Evolutionary conservation across 2,888 invertebrate genomes (phyloP), one percentile per base, ranked within the genome.

Genomic region (Gisinianus flammeolus): DNA sequence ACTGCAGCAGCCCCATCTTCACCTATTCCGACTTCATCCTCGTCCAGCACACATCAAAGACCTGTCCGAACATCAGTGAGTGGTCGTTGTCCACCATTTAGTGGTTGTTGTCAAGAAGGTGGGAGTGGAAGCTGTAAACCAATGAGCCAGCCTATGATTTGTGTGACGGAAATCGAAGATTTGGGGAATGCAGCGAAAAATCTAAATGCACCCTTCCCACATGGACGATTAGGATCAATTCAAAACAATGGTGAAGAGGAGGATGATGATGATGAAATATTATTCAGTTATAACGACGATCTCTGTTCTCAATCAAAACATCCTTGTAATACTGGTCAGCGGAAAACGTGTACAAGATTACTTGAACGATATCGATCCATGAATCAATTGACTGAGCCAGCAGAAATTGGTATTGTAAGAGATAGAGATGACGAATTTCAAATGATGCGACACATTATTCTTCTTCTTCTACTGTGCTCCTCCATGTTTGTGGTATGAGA

Each of bases 401-500:
- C 86, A 67, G 85, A 85, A 80, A 84, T 82, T 30, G 83, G 83
- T 1, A 85, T 85, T 56, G 85, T 85, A 2, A 67, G 85, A 24
- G 86, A 86, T 79, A 79, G 85, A 6, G 86, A 86, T 77, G 86
- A 86, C 75, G 86, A 86, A 80, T 86, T 85, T 78, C 94, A 95
- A 86, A 91, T 92, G 81, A 88, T 94, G 81, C 90, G 93, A 81
- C 96, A 97, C 86, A 91, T 94, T 35, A 92, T 95, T 33, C 89
- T 97, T 67, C 88, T 96, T 74, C 92, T 97, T 78, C 88, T 94
- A 26, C 89, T 96, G 81, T 89, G 92, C 75, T 91, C 93, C 83
- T 93, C 94, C 62, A 96, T 96, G 94, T 94, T 96, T 88, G 92
- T 96, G 86, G 95, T 95, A 87, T 90, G 92, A 90, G 73, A 24